phyloP scores from a whole-genome alignment of 2,888 invertebrate species.

The Hydrotaea diabolus region DNA sequence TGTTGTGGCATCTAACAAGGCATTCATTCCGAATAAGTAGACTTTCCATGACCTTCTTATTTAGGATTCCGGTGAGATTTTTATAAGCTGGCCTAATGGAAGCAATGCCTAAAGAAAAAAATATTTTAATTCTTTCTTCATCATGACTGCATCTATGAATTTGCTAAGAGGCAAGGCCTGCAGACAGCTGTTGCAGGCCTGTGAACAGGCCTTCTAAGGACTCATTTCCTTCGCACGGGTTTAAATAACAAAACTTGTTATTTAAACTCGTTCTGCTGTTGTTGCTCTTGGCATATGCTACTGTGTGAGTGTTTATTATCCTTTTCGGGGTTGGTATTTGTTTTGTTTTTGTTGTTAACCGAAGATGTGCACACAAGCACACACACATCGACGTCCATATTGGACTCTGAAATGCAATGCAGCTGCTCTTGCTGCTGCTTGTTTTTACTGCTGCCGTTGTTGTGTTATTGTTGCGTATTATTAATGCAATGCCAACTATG shows the following conservation, averaged over 20 bases:
- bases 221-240: too few species aligned
- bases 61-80: too few species aligned
- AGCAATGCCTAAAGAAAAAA: too few species aligned
- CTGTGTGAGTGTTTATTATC: neutral
- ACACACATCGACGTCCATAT: neutral
- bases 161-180: too few species aligned
- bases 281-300: neutral
- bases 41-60: too few species aligned
- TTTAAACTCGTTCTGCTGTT: slow-evolving; percentile 4
- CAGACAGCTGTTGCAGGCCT: too few species aligned
- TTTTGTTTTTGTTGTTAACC: neutral
- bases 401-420: slow-evolving; percentile 8
- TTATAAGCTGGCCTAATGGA: too few species aligned
- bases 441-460: neutral
- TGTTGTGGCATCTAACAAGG: too few species aligned
- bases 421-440: slow-evolving; percentile 35
- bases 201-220: too few species aligned
- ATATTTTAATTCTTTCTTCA: too few species aligned
- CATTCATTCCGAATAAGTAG: too few species aligned
- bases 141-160: too few species aligned
- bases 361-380: neutral
- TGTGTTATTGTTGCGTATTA: slow-evolving; percentile 45
- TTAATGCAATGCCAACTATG: slow-evolving; percentile 70
- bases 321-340: neutral
- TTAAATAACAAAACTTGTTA: slow-evolving; percentile 14